These are phyloP conservation scores for Pollimyrus isidori DNA, from an alignment of 2,113 vertebrate species.

Conservation along the genomic window DNA sequence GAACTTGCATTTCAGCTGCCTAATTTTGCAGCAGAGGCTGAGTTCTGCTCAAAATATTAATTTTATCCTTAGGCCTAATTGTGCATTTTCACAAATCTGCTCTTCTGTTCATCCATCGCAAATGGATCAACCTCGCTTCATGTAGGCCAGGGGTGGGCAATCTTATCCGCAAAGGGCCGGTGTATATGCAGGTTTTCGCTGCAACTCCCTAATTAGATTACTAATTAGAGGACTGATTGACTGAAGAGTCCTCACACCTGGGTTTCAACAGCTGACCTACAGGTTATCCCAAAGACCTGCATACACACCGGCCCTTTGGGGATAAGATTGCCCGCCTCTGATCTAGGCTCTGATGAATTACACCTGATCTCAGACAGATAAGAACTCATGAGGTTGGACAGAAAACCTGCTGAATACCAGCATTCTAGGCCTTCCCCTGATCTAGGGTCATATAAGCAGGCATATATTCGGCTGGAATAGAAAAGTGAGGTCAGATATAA, in stretches of 20 bases:
- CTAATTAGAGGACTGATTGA: too few species aligned
- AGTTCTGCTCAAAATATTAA: background rate
- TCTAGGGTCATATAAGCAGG: background rate
- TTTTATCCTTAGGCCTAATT: background rate
- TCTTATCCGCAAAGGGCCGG: too few species aligned
- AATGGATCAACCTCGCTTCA: background rate
- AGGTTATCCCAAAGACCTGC: too few species aligned
- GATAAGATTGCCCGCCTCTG: too few species aligned
- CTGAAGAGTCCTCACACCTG: too few species aligned
- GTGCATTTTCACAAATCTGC: background rate
- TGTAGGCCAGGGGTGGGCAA: too few species aligned
- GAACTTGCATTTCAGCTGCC: background rate
- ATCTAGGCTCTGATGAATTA: background rate
- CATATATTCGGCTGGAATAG: background rate
- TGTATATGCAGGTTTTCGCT: too few species aligned
- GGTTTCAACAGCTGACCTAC: too few species aligned
- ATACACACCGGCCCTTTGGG: too few species aligned
- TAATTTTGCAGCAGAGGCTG: background rate
- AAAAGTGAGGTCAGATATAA: background rate
- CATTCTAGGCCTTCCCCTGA: background rate
- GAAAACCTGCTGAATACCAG: background rate
- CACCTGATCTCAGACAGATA: background rate
- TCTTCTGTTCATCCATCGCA: background rate
- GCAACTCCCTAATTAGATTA: too few species aligned
- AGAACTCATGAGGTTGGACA: background rate